phyloP scores from a whole-genome alignment of 2,888 invertebrate genomes.

The Bugula neritina region DNA sequence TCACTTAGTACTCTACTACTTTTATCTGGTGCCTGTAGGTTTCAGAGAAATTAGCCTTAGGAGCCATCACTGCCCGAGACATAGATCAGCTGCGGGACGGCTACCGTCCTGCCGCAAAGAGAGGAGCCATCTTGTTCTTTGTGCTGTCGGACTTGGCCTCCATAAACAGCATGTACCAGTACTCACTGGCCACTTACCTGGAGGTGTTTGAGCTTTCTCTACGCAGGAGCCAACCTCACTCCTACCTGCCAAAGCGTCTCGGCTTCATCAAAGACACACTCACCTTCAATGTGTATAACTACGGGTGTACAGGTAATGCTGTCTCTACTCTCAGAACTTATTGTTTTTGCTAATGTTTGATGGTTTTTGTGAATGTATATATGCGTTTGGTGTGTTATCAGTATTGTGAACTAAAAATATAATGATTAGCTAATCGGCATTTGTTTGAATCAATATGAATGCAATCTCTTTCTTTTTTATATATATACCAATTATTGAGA shows the following conservation, averaged over 20 bases:
- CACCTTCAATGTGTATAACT: constrained; percentile 31
- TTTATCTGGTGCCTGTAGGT: too few species aligned
- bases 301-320: constrained; percentile 30
- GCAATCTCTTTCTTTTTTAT: too few species aligned
- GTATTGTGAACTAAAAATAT: too few species aligned
- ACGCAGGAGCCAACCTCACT: constrained; percentile 11
- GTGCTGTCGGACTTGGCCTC: constrained; percentile 30
- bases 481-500: too few species aligned
- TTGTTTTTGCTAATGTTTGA: too few species aligned
- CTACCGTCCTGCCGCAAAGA: constrained; percentile 31
- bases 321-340: too few species aligned
- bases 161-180: constrained; percentile 31
- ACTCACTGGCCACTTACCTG: constrained; percentile 29
- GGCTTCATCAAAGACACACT: constrained; percentile 30
- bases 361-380: too few species aligned
- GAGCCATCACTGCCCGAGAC: constrained; percentile 28
- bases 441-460: too few species aligned
- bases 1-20: too few species aligned
- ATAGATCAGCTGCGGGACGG: constrained; percentile 30
- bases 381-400: too few species aligned
- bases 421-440: too few species aligned
- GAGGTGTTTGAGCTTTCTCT: constrained; percentile 28
- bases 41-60: constrained; percentile 29
- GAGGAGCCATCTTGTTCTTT: constrained; percentile 31
- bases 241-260: constrained; percentile 26